Evolutionary conservation across 1,140 invertebrate species (phyloP).

Genomic region (Arctopsyche grandis): DNA sequence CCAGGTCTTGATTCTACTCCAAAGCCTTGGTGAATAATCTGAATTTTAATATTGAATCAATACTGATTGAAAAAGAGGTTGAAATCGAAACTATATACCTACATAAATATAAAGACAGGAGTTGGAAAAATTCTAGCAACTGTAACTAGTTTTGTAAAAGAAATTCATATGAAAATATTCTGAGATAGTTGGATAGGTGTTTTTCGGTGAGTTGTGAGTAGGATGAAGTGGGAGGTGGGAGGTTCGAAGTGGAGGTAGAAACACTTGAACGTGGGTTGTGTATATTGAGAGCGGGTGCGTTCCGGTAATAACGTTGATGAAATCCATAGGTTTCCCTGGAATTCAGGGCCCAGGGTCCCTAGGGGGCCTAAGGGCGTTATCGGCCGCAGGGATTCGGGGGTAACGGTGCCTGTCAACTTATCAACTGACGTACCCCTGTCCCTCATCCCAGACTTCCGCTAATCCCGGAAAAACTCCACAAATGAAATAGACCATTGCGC

Average conservation of each 20-base stretch:
- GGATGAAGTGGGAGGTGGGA: not conserved
- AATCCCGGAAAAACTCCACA: constrained; percentile 12
- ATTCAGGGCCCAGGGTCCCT: not conserved
- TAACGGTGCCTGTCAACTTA: constrained; percentile 19
- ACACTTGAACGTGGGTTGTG: not conserved
- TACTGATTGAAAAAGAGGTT: too few species aligned
- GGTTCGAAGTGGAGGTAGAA: not conserved
- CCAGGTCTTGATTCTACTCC: too few species aligned
- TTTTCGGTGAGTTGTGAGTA: not conserved
- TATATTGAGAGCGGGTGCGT: not conserved
- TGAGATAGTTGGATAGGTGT: too few species aligned
- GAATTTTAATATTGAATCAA: too few species aligned
- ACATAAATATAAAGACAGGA: too few species aligned
- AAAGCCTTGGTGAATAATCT: too few species aligned
- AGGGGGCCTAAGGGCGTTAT: constrained; percentile 5
- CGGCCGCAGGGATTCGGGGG: constrained; percentile 6
- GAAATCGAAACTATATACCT: too few species aligned
- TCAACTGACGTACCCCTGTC: not conserved
- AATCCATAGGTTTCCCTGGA: not conserved
- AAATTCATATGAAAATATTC: too few species aligned
- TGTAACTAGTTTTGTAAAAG: too few species aligned
- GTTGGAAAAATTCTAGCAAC: too few species aligned
- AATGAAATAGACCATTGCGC: constrained; percentile 21
- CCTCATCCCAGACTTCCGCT: not conserved
- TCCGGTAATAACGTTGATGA: constrained; percentile 19